Conservation (phyloP, 1,140 invertebrate genomes). For the Mizuhopecten yessoensis region DNA sequence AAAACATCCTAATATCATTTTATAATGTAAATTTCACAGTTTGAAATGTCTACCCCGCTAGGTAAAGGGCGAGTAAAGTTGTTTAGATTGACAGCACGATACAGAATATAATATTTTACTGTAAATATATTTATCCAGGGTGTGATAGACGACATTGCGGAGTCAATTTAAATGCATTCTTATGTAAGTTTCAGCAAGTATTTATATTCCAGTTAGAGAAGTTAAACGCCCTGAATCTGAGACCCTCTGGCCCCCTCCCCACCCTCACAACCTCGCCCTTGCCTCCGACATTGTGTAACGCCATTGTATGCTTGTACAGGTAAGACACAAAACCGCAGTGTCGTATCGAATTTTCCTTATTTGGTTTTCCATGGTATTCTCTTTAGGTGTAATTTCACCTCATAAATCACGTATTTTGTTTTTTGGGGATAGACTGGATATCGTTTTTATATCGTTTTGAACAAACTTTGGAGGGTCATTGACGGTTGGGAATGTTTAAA, state of each 20-base stretch:
- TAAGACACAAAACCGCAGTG: background rate
- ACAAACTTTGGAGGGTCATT: no score
- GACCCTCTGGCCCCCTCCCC: background rate
- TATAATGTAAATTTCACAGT: conserved; percentile 36
- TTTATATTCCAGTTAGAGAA: background rate
- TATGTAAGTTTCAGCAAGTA: conserved; percentile 10
- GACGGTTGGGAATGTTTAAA: no score
- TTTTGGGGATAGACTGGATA: background rate
- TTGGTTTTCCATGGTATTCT: background rate
- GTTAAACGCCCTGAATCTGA: background rate
- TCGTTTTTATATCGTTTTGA: background rate
- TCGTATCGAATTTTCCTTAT: background rate
- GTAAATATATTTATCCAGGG: background rate
- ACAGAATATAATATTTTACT: no score
- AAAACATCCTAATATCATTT: conserved; percentile 30
- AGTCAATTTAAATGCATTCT: background rate
- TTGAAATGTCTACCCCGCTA: conserved; percentile 4
- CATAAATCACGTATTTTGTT: background rate
- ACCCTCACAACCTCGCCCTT: background rate
- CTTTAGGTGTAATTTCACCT: background rate
- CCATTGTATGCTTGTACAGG: background rate
- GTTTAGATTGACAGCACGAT: background rate
- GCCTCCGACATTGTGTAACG: background rate
- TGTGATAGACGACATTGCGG: background rate
- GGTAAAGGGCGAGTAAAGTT: background rate